Evolutionary conservation across 2,113 vertebrate genomes (phyloP), one percentile per base, ranked within the genome.

Genomic region (Corythaeola cristata): DNA sequence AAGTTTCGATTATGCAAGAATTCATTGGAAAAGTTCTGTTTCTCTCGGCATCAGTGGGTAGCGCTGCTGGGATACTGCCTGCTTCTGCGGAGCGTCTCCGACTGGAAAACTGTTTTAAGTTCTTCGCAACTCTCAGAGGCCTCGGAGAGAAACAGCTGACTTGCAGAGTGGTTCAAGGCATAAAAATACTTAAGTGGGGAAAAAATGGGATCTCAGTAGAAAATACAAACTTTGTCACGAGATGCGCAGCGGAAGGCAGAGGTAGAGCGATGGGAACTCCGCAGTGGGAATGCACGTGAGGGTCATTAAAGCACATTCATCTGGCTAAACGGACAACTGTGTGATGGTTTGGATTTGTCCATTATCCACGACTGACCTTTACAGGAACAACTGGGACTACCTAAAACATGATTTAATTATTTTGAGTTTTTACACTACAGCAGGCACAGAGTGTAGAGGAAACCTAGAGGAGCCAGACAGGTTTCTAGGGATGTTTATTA

Each of bases 401-500:
- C 26, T 17, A 27, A 26, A 67, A 44, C 3, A n/a, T 0, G 6
- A 19, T 5, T 39, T 13, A 4, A 32, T 30, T 28, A 22, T 23
- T 27, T 21, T 17, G 13, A 26, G 15, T 24, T 89, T 75, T 74
- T 9, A 67, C 33, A 21, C 8, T 8, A 22, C 28, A 53, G 23
- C 71, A 76, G 52, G 66, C 47, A 50, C 2, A 5, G 63, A 49
- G 14, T 30, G 62, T 9, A 67, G 33, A 63, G 58, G 72, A 89
- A 52, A 85, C 24, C 41, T 44, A 1, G 4, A 59, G 56, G 41
- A 95, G 56, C 9, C 92, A 84, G 50, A 23, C 26, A 64, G n/a
- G 26, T 96, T 97, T 97, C 93, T 95, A 94, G 12, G 69, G 68
- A 66, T 16, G 58, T 98, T 98, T 98, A 98, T 98, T 98, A 98